Conservation (phyloP, 1,140 invertebrate genomes). For the Drusus annulatus region DNA sequence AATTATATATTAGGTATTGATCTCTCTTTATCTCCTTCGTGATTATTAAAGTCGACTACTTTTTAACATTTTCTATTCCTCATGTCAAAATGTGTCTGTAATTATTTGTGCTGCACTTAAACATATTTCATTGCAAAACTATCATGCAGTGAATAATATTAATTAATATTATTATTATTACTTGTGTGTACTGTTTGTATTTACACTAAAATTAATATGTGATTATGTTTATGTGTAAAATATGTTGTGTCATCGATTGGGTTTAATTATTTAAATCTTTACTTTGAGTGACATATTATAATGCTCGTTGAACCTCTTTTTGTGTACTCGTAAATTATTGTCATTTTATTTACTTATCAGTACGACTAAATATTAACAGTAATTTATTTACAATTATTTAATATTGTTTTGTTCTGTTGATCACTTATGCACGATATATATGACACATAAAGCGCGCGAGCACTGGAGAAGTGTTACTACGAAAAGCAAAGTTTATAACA, state of each 20-base stretch:
- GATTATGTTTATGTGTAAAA: background rate
- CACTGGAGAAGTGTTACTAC: slow-evolving; percentile 41
- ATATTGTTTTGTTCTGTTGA: background rate
- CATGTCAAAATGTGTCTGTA: background rate
- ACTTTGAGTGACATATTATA: no score
- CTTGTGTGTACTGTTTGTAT: background rate
- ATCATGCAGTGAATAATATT: background rate
- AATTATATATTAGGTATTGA: no score
- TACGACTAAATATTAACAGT: background rate
- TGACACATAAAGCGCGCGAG: slow-evolving; percentile 29
- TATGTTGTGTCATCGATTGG: no score
- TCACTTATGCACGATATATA: slow-evolving; percentile 36
- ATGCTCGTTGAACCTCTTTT: no score
- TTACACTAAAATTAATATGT: background rate
- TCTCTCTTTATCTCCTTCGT: no score
- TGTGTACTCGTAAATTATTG: no score
- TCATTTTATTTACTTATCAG: background rate
- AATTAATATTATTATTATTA: background rate
- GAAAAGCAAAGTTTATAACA: slow-evolving; percentile 34
- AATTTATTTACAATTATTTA: slow-evolving; percentile 28
- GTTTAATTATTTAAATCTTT: background rate
- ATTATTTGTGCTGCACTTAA: background rate
- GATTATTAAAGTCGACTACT: no score
- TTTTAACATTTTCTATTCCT: background rate
- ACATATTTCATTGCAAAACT: background rate